Base-by-base conservation (phyloP, 2,113 vertebrate genomes). In the Pimephales promelas region DNA sequence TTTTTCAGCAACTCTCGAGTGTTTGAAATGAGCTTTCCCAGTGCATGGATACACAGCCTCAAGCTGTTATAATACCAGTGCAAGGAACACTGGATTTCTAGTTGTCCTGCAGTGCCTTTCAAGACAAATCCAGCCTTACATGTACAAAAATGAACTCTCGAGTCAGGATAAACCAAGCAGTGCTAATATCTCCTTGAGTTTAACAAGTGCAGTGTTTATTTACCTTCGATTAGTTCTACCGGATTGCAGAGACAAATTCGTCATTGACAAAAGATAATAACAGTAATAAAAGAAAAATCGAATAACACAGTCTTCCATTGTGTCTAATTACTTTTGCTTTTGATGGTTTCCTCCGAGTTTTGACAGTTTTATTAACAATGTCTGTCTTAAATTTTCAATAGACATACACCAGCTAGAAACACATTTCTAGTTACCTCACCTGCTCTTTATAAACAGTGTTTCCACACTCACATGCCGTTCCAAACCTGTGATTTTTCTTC, bases 21-120 rank as follows among this genome's bases (percentile, higher is more conserved):
- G 28, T 54, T 75, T 76, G 82, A 26, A 62, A 49, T 64, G 43
- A 62, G 76, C 56, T 62, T 61, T 79, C 45, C 36, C 76, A 79
- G 56, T 79, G 56, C 16, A 62, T 26, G 24, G 56, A 79, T 45
- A 79, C 76, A 79, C 56, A 62, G 36, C 2, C 34, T 79, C 76
- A 61, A 79, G 76, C 76, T 62, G 76, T 61, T 62, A 45, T 79
- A 79, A 79, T 79, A 45, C 76, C 76, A 82, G 49, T 72, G 68
- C 22, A 71, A 43, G 66, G 22, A 68, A 57, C 47, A 56, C 66
- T 68, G 62, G 76, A 61, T 45, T 62, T 62, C 54, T 61, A 61
- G 54, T 78, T 78, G 56, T 36, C 52, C 52, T 76, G 74, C 20
- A 14, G 49, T 40, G 28, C 40, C 22, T 56, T 59, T 36, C 52